Conservation (phyloP, 2,797 vertebrate species). For the Amniataba percoides region DNA sequence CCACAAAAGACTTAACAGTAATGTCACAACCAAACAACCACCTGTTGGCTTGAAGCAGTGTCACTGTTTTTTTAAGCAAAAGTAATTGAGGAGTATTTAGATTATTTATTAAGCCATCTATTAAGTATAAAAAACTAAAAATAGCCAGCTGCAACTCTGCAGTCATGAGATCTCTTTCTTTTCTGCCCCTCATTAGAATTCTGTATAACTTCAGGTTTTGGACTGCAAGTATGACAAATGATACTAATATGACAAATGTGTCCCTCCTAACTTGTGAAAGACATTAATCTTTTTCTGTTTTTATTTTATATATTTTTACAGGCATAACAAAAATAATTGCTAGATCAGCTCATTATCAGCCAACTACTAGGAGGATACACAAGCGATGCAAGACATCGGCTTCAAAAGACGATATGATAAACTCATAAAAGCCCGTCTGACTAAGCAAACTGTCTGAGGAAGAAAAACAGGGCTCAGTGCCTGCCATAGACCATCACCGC, state of each 20-base stretch:
- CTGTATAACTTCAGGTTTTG: background rate
- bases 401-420: conserved; percentile 42
- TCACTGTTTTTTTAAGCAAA: background rate
- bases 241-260: background rate
- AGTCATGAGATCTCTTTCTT: background rate
- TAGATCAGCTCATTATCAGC: conserved; percentile 18
- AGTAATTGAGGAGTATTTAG: background rate
- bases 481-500: conserved; percentile 47
- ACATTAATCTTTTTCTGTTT: background rate
- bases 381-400: conserved; percentile 29
- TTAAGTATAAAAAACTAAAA: background rate
- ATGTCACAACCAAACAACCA: conserved; percentile 10
- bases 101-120: background rate
- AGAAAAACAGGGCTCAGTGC: conserved; percentile 36
- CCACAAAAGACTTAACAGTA: background rate
- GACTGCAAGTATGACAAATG: background rate
- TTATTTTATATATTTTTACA: background rate
- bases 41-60: conserved; percentile 9
- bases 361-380: conserved; percentile 6
- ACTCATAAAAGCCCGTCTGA: conserved; percentile 33
- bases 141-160: no score
- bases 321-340: conserved; percentile 3
- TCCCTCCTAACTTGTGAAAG: background rate
- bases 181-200: background rate
- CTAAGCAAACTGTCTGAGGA: conserved; percentile 36